Evolutionary conservation across 2,797 vertebrate species (phyloP), one percentile per base, ranked within the genome.

Genomic region (Sarcoramphus papa): DNA sequence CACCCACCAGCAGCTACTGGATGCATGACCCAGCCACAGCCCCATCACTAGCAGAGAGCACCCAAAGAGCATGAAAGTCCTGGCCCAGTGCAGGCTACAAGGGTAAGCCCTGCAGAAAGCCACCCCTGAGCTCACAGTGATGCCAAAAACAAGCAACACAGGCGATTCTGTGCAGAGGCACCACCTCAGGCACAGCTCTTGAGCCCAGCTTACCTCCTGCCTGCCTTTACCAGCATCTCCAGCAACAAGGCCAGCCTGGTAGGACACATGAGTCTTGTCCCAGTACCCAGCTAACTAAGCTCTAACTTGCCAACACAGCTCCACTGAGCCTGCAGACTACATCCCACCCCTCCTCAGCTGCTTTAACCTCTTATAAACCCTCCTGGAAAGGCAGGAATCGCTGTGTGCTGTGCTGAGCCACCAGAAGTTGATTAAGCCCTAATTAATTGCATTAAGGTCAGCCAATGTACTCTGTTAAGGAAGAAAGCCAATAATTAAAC

Each of bases 381-480:
- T 91, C 81, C 81, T 90, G 87, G 82, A 94, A 91, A 95, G 87
- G 73, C 93, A 94, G 91, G 69, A 92, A 90, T 91, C 21, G 2
- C 92, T 86, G 75, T 89, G 73, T 77, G 92, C 94, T 80, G 65
- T 63, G 88, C 91, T 78, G 90, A 82, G 95, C 80, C 88, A 93
- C 89, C 95, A 95, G 83, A 96, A 96, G 94, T 97, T 96, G 96
- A 96, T 97, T 97, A 97, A 97, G 91, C 50, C 90, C 85, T 96
- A 96, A 97, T 97, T 92, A 97, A 96, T 92, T 95, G 88, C 94
- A 94, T 97, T 96, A 96, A 97, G 95, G 95, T 95, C 96, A 97
- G 95, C 93, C 95, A 93, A 95, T 92, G 95, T 92, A 95, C 95
- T 96, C 92, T 82, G 96, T 77, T 83, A 94, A 93, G 95, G 92